Evolutionary conservation across 2,888 invertebrate genomes (phyloP).

Genomic region (Oligia latruncula): DNA sequence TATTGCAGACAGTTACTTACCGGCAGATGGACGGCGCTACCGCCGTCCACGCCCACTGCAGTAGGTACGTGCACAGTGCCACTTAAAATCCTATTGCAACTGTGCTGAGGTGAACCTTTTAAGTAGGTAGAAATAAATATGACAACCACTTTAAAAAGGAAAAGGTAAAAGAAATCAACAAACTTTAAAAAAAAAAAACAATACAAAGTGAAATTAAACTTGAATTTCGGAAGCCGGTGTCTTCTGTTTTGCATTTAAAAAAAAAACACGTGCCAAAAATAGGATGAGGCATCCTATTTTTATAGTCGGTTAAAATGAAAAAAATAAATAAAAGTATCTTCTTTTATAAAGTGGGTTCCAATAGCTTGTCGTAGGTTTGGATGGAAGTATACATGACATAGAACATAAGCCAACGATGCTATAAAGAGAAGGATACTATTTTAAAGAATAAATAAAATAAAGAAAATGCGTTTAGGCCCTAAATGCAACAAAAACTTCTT

Average conservation of each 20-base stretch:
- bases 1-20: conserved; percentile 78
- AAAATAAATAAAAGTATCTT: not conserved
- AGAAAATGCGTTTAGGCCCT: no score
- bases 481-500: not conserved
- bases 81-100: conserved; percentile 45
- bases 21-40: conserved; percentile 80
- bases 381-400: not conserved
- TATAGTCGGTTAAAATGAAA: not conserved
- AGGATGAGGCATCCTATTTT: not conserved
- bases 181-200: not conserved
- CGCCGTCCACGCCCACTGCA: conserved; percentile 70
- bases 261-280: not conserved
- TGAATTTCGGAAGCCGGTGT: not conserved
- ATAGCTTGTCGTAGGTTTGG: not conserved
- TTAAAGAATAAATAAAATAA: no score
- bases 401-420: no score
- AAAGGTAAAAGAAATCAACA: not conserved
- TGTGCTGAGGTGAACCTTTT: conserved; percentile 29
- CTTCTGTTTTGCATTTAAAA: not conserved
- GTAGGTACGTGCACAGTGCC: conserved; percentile 25
- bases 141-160: not conserved
- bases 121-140: conserved; percentile 20
- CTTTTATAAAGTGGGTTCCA: not conserved
- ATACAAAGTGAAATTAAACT: not conserved
- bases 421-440: no score